Conservation (phyloP, 1,140 invertebrate species). For the Rhizoglyphus robini region DNA sequence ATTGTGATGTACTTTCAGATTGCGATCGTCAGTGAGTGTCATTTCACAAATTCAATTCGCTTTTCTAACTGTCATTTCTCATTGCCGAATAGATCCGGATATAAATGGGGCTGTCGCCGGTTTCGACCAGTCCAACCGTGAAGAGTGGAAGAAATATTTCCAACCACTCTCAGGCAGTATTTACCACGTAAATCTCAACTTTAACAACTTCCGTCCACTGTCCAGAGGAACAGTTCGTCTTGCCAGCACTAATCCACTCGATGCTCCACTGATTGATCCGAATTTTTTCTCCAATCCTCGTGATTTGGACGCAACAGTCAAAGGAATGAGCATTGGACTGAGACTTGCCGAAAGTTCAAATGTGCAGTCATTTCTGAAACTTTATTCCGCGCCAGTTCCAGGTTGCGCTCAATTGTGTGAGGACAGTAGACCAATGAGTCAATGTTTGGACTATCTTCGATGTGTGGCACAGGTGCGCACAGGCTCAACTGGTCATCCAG, state of each 20-base stretch:
- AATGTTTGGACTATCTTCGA: too few species aligned
- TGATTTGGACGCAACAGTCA: conserved; percentile 54
- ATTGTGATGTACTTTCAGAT: not conserved
- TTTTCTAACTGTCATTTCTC: not conserved
- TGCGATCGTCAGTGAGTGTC: not conserved
- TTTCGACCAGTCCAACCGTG: not conserved
- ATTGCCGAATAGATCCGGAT: not conserved
- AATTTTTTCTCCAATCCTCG: conserved; percentile 56
- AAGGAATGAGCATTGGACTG: conserved; percentile 34
- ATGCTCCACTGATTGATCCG: conserved; percentile 61
- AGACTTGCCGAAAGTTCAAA: not conserved
- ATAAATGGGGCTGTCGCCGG: not conserved
- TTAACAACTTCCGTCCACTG: conserved; percentile 47
- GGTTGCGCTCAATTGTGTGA: too few species aligned
- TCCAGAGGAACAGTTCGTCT: conserved; percentile 54
- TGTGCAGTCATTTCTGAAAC: not conserved
- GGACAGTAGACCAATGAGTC: too few species aligned
- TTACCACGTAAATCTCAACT: not conserved
- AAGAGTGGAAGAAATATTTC: not conserved
- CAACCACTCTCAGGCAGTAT: not conserved
- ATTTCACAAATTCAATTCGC: not conserved
- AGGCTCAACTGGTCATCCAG: too few species aligned
- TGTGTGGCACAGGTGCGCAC: too few species aligned
- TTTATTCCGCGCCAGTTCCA: conserved; percentile 1
- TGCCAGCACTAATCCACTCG: conserved; percentile 46